Evolutionary conservation across 2,113 vertebrate genomes (phyloP), one percentile per base, ranked within the genome.

Genomic region (Phylloscopus whistleri): DNA sequence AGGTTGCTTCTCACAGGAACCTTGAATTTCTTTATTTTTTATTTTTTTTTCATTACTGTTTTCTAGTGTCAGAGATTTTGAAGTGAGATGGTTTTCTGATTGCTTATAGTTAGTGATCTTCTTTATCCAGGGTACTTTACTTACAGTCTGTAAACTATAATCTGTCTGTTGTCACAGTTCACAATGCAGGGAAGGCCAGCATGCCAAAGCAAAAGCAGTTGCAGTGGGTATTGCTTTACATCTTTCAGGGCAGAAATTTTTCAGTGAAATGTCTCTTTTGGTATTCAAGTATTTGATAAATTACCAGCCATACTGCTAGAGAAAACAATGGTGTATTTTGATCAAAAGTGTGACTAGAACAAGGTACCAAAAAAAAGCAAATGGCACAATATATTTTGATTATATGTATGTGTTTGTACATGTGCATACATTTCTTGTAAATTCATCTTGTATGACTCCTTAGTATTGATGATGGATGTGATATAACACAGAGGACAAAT

Each of bases 391-490:
- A 35, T 58, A 26, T 14, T 81, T 74, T 24, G 11, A 13, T 56
- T 87, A 6, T 43, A 44, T 89, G 2, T 1, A 0, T 48, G 10
- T 8, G 3, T 81, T 89, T 73, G 7, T 55, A 20, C 21, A 7
- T 23, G 16, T 37, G 7, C 0, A 0, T 52, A 26, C 44, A 11
- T 81, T 37, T 92, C 9, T 72, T 85, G 18, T 16, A 82, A 72
- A 56, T 89, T 75, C 6, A 16, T 64, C 13, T 37, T 74, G 9
- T 3, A 10, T 35, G 16, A 33, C 49, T 53, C 12, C 11, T 62
- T 46, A 51, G 5, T 51, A 28, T 66, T 64, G 41, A 37, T 0
- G 0, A 18, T 23, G 26, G 30, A 6, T 23, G 22, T 55, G 22
- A 24, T 63, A 26, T 1, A 59, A 53, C 7, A 44, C 6, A 87